Evolutionary conservation across 1,140 invertebrate species (phyloP).

Genomic region (Protaetia brevitarsis): DNA sequence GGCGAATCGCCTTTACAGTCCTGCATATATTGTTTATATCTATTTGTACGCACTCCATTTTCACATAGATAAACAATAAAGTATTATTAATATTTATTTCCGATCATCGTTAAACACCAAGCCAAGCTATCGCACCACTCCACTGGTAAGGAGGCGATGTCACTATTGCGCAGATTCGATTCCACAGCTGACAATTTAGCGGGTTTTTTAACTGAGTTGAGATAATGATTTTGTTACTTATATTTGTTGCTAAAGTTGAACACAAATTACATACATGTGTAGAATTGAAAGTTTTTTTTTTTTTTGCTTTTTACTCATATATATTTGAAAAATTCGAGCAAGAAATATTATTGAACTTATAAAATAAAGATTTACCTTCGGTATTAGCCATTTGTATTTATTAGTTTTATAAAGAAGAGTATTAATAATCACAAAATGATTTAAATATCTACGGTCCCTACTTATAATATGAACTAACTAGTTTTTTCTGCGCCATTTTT

Average conservation of each 20-base stretch:
- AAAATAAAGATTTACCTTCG: too few relatives aligned
- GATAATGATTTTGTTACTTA: not conserved
- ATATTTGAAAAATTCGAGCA: too few relatives aligned
- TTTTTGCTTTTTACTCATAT: too few relatives aligned
- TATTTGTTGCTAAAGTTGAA: not conserved
- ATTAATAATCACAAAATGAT: too few relatives aligned
- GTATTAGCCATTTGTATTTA: too few relatives aligned
- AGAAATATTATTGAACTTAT: too few relatives aligned
- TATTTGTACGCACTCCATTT: not conserved
- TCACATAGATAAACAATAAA: not conserved
- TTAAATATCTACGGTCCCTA: too few relatives aligned
- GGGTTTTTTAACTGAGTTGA: not conserved
- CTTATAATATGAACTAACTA: too few relatives aligned
- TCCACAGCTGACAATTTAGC: not conserved
- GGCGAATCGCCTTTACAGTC: conserved; percentile 38
- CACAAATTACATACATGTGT: too few relatives aligned
- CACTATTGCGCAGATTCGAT: not conserved
- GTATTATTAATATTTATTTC: not conserved
- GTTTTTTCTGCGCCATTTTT: too few relatives aligned
- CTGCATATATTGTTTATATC: conserved; percentile 36
- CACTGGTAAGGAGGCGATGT: not conserved
- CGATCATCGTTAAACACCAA: not conserved
- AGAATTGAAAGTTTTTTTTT: too few relatives aligned
- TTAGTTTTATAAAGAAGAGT: too few relatives aligned
- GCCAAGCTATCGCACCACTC: conserved; percentile 7